Evolutionary conservation across 2,888 invertebrate genomes (phyloP), one percentile per base, ranked within the genome.

Genomic region (Pseudococcus jackbeardsleyi): DNA sequence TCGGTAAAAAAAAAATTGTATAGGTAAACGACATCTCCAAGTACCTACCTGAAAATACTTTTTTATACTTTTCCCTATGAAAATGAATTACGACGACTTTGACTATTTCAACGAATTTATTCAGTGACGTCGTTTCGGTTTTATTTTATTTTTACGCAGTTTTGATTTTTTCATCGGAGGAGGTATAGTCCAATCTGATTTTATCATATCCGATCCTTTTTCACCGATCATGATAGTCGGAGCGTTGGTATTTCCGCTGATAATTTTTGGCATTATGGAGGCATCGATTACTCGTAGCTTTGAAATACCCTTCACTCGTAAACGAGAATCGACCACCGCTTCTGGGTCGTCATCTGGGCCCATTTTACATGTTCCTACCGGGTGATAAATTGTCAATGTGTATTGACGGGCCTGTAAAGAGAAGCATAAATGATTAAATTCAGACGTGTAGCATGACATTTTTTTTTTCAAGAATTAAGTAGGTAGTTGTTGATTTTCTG

Each of bases 191-290:
- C 95, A 95, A 90, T 95, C 95, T 91, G 95, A 93, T 91, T 96
- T 96, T 90, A 97, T 96, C 93, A 97, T 94, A 90, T 96, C 96
- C 0, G 96, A 93, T 0, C 94, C 96, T 90, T 95, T 96, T 91
- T 97, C 96, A 0, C 95, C 96, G 77, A 97, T 95, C 96, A 96
- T 96, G 79, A 96, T 94, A 0, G 94, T 94, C 0, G 96, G 96
- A 0, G 96, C 96, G 90, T 96, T 96, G 0, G 96, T 96, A 91
- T 97, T 96, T 0, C 96, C 96, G 50, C 93, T 95, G 0, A 94
- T 93, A 88, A 97, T 95, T 1, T 92, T 93, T 0, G 96, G 97
- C 95, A 97, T 96, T 26, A 97, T 93, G 90, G 96, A 96, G 0
- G 95, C 96, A 91, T 97, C 97, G 3, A 96, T 93, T 0, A 97